Conservation (phyloP, 2,888 invertebrate species). For the Frankliniella fusca region DNA sequence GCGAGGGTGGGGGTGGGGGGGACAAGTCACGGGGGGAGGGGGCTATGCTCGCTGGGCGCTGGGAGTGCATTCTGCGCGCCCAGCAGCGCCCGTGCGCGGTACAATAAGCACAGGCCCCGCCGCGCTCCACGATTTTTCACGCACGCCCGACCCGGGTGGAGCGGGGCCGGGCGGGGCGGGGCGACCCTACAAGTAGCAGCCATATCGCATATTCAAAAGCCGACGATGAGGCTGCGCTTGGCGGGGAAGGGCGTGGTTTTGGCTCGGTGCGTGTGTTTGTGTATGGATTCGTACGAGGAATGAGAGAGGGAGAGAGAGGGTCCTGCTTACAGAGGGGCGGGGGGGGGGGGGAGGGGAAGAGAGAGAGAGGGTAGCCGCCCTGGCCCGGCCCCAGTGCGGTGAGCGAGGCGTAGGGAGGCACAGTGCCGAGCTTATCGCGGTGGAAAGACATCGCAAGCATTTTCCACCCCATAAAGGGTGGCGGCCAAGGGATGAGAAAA, state of each 20-base stretch:
- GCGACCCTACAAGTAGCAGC: background rate
- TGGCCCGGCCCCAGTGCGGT: background rate
- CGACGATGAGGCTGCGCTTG: background rate
- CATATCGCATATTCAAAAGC: slow-evolving; percentile 4
- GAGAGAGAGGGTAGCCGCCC: background rate
- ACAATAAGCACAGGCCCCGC: background rate
- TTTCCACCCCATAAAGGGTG: slow-evolving; percentile 24
- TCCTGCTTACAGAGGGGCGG: too few relatives aligned
- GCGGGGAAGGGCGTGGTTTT: background rate
- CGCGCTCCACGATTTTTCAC: background rate
- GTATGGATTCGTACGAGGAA: background rate
- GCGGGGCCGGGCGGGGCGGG: too few relatives aligned
- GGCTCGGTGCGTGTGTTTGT: background rate
- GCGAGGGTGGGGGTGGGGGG: too few relatives aligned
- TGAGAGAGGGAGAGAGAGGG: too few relatives aligned
- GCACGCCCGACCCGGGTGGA: background rate
- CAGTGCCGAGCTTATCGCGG: slow-evolving; percentile 2
- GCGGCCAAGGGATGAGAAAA: slow-evolving; percentile 18
- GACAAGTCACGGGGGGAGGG: too few relatives aligned
- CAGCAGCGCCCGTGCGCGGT: too few relatives aligned
- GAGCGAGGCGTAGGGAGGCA: background rate
- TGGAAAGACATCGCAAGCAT: slow-evolving; percentile 22
- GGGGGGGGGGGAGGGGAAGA: too few relatives aligned
- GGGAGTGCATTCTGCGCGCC: too few relatives aligned
- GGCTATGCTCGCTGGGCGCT: too few relatives aligned